These are phyloP conservation scores for Oxytorus armatus DNA, from an alignment of 2,888 invertebrate genomes.

Conservation along the genomic window DNA sequence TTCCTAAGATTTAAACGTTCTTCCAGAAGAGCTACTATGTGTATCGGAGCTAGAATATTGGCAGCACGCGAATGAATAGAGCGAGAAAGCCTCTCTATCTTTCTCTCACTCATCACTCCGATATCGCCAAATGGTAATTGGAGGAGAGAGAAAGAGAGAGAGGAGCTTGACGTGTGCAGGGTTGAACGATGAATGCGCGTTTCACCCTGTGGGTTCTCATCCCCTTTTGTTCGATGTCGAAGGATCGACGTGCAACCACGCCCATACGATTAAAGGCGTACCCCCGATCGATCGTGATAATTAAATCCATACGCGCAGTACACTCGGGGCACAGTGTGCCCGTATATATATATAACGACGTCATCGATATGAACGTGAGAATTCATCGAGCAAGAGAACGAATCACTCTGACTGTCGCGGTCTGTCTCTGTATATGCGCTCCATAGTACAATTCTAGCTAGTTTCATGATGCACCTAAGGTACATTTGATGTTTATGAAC, in stretches of 20 bases:
- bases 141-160: not conserved
- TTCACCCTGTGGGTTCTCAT: slow-evolving; percentile 57
- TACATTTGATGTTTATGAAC: too few relatives aligned
- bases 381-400: slow-evolving; percentile 46
- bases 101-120: slow-evolving; percentile 31
- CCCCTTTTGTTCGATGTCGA: slow-evolving; percentile 70
- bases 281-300: slow-evolving; percentile 78
- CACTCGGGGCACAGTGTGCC: not conserved
- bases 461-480: too few relatives aligned
- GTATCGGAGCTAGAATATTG: slow-evolving; percentile 21
- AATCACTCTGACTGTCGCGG: slow-evolving; percentile 28
- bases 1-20: slow-evolving; percentile 16
- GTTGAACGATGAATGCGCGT: slow-evolving; percentile 26
- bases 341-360: not conserved
- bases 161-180: slow-evolving; percentile 3
- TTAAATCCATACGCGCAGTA: slow-evolving; percentile 75
- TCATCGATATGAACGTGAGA: slow-evolving; percentile 55
- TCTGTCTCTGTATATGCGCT: slow-evolving; percentile 23
- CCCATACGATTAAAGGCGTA: slow-evolving; percentile 78
- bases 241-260: slow-evolving; percentile 71
- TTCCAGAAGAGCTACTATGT: slow-evolving; percentile 17
- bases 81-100: slow-evolving; percentile 15
- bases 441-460: too few relatives aligned
- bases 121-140: slow-evolving; percentile 55
- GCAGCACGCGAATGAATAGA: slow-evolving; percentile 27